phyloP scores from a whole-genome alignment of 2,113 vertebrate genomes.

The Sceloporus tristichus region DNA sequence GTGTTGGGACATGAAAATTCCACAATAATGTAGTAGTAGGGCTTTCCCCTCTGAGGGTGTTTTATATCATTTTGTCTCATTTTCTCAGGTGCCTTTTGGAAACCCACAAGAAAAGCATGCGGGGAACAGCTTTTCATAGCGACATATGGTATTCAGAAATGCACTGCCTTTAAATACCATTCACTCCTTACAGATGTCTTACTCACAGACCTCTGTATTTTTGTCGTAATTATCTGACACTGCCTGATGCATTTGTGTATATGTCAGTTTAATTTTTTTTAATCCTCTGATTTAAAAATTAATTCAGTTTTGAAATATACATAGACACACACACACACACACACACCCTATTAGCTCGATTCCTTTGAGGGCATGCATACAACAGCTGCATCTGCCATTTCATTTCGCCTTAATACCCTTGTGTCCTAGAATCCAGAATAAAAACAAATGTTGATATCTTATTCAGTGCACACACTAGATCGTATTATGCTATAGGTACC shows the following conservation, averaged over 20 bases:
- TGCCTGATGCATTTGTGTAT: constrained; percentile 38
- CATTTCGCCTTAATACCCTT: constrained; percentile 73
- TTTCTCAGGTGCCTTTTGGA: background rate
- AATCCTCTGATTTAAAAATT: constrained; percentile 61
- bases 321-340: constrained; percentile 36
- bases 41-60: no score
- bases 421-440: constrained; percentile 74
- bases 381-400: constrained; percentile 75
- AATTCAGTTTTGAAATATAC: constrained; percentile 68
- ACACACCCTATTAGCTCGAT: constrained; percentile 61
- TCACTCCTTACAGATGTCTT: constrained; percentile 27
- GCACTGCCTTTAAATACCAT: constrained; percentile 23
- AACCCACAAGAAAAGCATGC: background rate
- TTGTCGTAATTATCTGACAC: constrained; percentile 52
- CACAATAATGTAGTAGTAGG: no score
- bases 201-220: constrained; percentile 41
- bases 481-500: constrained; percentile 23
- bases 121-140: background rate
- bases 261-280: constrained; percentile 61
- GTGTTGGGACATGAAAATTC: no score
- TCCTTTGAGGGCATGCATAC: constrained; percentile 63
- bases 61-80: no score
- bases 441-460: constrained; percentile 66
- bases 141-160: background rate
- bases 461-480: constrained; percentile 23